Evolutionary conservation across 2,888 invertebrate species (phyloP), one percentile per base, ranked within the genome.

Genomic region (Meloe dianella): DNA sequence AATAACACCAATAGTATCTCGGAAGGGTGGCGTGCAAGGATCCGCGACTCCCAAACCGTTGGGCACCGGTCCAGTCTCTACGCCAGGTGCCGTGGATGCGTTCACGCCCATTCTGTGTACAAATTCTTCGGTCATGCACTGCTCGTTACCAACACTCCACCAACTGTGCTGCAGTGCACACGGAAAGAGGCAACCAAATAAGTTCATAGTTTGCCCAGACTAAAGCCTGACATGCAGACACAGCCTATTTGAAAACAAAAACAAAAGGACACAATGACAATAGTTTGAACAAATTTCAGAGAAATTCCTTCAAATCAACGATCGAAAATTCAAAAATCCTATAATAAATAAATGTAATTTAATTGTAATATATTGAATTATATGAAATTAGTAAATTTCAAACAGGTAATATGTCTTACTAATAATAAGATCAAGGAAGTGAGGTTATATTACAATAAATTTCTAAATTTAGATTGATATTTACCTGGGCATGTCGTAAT

Each of bases 201-300:
- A 83, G 84, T 87, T 87, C 87, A 87, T 87, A 82, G 84, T 85
- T 85, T 81, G 84, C 85, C 86, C 86, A 86, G 86, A 86, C 86
- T 84, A 83, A 83, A 82, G 86, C 86, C 86, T 86, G 78, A 78
- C 79, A 71, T 73, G 80, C 81, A 81, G 81, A 81, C 81, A 81
- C 78, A 80, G 81, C 78, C 81, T 82, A 66, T 24, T 75, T 72
- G 17, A n/a, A 41, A 2, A 41, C 6, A 32, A 32, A 9, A 7
- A 32, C 10, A 35, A 14, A 14, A 35, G 7, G 14, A 35, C 9
- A 35, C 35, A 32, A 27, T 27, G 27, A 27, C 27, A 27, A 27
- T 27, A 27, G 27, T 35, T 47, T 20, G n/a, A 2, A 6, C 9
- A 47, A 47, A 20, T 8, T 47, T 20, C 1, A 1, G 17, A 17